Base-by-base conservation (phyloP, 2,797 vertebrate species). In the Lepilemur ruficaudatus region DNA sequence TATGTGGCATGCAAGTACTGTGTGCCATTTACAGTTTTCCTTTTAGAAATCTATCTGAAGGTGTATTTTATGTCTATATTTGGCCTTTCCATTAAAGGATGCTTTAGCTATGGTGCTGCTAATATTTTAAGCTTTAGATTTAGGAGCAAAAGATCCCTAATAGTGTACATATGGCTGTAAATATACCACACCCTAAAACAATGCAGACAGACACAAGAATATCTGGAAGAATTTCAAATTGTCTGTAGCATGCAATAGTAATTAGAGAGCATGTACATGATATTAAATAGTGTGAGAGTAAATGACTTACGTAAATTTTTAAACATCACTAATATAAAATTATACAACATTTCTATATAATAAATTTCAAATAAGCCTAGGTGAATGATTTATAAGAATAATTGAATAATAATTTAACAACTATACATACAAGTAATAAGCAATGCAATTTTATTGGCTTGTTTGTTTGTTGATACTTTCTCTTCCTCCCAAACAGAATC, bases 271-370 rank as follows among this genome's bases (percentile, higher is more conserved):
- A 70, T 52, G 46, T 79, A 69, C 4, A 57, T 28, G 4, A 73
- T 69, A 78, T 38, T 63, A 38, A 90, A 43, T 48, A 80, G 3
- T 76, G 5, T 89, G 30, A 92, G 32, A 79, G 94, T 76, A 13
- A 91, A 78, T 89, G 41, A 67, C 14, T 59, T 73, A 80, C 41
- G 5, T 50, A 59, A 90, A 84, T 85, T 48, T 94, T 83, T 81
- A 94, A 96, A 92, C 28, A 91, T 96, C 63, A 87, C 72, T 85
- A 96, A 92, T 63, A 61, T 57, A 86, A 91, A 97, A 57, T 67
- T 87, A 65, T 92, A 72, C 8, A 61, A 70, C 5, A 76, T 46
- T 93, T 28, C 65, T 93, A 79, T 94, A 82, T 38, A 84, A 90
- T 52, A 93, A 81, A 94, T 95, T 84, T 80, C 32, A 88, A 86